Conservation (phyloP, 2,113 vertebrate genomes). For the Calyptomena viridis region DNA sequence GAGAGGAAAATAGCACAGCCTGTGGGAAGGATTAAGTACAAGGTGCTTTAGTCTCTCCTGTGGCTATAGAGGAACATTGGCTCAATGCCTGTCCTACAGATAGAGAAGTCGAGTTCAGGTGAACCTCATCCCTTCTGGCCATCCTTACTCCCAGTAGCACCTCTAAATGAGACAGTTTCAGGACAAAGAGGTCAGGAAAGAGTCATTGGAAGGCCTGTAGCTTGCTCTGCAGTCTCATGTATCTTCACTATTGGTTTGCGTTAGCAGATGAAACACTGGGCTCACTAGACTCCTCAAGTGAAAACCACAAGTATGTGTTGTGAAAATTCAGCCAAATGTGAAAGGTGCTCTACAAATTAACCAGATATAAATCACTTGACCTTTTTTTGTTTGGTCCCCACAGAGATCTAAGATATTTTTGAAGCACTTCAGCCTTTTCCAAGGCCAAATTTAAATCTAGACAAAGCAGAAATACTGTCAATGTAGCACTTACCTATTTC, state of each 20-base stretch:
- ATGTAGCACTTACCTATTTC: neutral
- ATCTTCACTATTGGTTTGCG: neutral
- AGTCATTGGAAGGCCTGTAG: rapidly evolving
- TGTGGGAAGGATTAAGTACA: rapidly evolving
- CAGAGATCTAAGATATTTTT: neutral
- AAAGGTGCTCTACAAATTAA: conserved; percentile 1
- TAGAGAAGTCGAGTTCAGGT: rapidly evolving
- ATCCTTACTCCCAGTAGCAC: neutral
- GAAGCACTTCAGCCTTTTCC: neutral
- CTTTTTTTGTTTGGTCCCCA: neutral
- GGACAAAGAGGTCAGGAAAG: neutral
- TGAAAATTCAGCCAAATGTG: conserved; percentile 20
- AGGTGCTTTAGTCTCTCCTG: neutral
- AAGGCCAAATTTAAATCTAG: neutral
- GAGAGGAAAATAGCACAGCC: neutral
- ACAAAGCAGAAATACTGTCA: neutral
- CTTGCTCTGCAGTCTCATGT: neutral
- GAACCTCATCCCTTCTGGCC: neutral
- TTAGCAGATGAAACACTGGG: neutral
- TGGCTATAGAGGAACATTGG: neutral
- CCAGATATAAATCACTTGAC: neutral
- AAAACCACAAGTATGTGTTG: neutral
- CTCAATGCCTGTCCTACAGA: neutral
- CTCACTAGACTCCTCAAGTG: neutral
- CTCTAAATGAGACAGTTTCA: neutral